These are phyloP conservation scores for Pegoplata infirma DNA, from an alignment of 2,888 invertebrate genomes.

Conservation along the genomic window DNA sequence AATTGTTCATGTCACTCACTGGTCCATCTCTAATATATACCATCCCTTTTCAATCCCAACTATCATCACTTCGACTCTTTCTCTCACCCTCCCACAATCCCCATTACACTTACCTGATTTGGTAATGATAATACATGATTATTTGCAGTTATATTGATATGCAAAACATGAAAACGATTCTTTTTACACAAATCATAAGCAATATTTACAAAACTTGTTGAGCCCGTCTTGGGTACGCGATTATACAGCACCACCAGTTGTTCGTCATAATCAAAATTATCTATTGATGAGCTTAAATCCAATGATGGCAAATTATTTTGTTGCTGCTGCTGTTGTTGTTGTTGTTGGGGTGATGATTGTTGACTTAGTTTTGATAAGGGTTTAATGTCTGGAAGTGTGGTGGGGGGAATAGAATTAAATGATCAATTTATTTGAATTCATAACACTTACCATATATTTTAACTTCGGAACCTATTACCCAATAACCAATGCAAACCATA, in stretches of 20 bases:
- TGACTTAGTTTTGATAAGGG: conserved; percentile 65
- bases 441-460: conserved; percentile 47
- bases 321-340: too few relatives aligned
- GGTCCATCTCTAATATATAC: not conserved
- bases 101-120: conserved; percentile 90
- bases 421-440: too few relatives aligned
- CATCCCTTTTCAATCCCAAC: not conserved
- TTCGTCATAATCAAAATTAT: conserved; percentile 79
- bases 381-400: conserved; percentile 68
- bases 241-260: conserved; percentile 93
- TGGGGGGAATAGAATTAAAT: too few relatives aligned
- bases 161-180: conserved; percentile 89
- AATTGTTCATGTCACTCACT: too few relatives aligned
- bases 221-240: conserved; percentile 97
- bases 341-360: conserved; percentile 10
- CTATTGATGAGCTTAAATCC: not conserved
- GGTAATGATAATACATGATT: conserved; percentile 95
- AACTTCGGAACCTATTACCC: conserved; percentile 72
- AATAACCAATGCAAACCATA: conserved; percentile 71
- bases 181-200: conserved; percentile 90
- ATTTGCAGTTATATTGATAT: conserved; percentile 97
- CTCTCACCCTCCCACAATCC: not conserved
- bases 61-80: not conserved
- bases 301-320: too few relatives aligned
- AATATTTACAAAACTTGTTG: conserved; percentile 95